Percentiles rank a stretch among this genome's conserved stretches.
Conservation (phyloP, 2,797 vertebrate species). For the Acipenser transmontanus region DNA sequence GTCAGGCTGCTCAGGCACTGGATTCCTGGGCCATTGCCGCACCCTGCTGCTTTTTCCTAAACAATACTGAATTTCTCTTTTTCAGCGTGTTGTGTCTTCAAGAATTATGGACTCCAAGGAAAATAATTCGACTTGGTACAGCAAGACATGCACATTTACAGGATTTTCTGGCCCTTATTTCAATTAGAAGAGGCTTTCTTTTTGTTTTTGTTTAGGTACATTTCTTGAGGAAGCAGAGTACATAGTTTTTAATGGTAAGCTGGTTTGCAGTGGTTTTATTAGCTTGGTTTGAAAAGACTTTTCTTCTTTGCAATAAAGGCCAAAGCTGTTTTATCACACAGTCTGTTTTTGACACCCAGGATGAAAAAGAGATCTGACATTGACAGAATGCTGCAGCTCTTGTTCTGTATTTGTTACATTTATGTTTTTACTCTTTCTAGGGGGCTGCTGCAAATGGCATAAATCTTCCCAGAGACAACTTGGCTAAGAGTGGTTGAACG, state of each 20-base stretch:
- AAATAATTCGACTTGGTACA: neutral
- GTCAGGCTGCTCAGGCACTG: neutral
- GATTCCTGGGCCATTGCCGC: neutral
- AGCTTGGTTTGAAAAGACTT: too few species aligned
- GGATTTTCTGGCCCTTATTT: conserved; percentile 20
- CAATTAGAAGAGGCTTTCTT: conserved; percentile 7
- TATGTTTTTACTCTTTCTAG: conserved; percentile 61
- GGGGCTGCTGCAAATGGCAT: conserved; percentile 40
- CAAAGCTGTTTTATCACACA: too few species aligned
- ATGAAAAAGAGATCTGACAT: too few species aligned
- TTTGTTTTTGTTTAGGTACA: too few species aligned
- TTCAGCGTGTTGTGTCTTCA: neutral
- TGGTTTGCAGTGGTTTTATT: too few species aligned
- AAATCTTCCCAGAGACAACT: conserved; percentile 41
- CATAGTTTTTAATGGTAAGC: too few species aligned
- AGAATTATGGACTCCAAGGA: neutral
- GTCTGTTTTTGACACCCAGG: too few species aligned
- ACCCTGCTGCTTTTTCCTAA: neutral
- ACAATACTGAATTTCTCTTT: too few species aligned
- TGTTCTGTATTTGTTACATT: conserved; percentile 35
- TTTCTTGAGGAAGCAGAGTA: too few species aligned
- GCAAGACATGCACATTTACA: conserved; percentile 1
- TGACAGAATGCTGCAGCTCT: neutral
- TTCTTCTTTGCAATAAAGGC: neutral
- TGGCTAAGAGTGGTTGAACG: conserved; percentile 37